A percentile compares a stretch with the other conserved stretches of the same genome.
These are phyloP conservation scores for Euzophera pinguis DNA, from an alignment of 2,888 invertebrate species.

Conservation along the genomic window DNA sequence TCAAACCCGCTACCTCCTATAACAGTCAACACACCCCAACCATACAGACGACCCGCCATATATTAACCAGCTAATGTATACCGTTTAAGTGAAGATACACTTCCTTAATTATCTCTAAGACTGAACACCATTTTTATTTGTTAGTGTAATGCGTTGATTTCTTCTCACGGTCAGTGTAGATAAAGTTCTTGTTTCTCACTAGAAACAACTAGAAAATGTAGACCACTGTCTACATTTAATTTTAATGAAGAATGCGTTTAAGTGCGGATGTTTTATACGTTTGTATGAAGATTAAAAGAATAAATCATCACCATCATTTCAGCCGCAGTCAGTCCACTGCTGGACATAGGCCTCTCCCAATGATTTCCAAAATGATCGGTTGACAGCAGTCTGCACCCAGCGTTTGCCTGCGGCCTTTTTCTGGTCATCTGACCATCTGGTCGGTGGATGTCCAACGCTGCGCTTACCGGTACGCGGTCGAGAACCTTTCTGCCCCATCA, in stretches of 20 bases:
- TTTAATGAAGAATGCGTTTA: slow-evolving; percentile 6
- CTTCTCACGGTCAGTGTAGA: slow-evolving; percentile 24
- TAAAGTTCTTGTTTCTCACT: slow-evolving; percentile 15
- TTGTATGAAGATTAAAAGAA: no score
- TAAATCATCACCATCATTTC: no score
- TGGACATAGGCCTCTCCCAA: no score
- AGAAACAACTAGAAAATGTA: no score
- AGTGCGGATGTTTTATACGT: not conserved
- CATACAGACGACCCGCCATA: slow-evolving; percentile 43
- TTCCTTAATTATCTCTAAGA: slow-evolving; percentile 47
- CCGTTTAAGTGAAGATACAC: slow-evolving; percentile 47
- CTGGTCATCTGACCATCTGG: no score
- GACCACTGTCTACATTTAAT: slow-evolving; percentile 12
- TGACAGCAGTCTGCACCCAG: no score
- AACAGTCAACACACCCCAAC: slow-evolving; percentile 21
- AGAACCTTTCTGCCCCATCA: no score
- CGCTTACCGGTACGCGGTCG: no score
- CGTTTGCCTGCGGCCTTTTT: no score
- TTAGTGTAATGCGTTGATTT: slow-evolving; percentile 22
- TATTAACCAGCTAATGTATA: slow-evolving; percentile 56
- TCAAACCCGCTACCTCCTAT: slow-evolving; percentile 25
- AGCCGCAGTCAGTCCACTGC: no score
- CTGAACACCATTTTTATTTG: slow-evolving; percentile 39
- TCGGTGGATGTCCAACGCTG: no score
- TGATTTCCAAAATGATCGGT: no score